Base-by-base conservation (phyloP, 1,140 invertebrate genomes). In the Geopemphigus sp. region DNA sequence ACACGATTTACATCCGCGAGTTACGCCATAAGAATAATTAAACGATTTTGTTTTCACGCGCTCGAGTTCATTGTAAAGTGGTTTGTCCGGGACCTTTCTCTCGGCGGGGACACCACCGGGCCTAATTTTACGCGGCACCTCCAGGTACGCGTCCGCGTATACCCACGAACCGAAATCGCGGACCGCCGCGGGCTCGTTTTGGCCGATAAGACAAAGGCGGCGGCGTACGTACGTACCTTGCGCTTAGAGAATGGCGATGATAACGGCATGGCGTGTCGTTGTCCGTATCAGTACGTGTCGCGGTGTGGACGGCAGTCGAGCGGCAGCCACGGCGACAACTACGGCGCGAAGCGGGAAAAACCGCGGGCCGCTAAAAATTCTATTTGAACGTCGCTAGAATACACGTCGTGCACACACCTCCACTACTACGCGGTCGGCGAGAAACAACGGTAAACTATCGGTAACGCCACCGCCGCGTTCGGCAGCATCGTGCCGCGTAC, bases 401-500 rank as follows among this genome's bases (percentile, higher is more conserved):
- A n/a, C n/a, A n/a, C n/a, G n/a, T 15, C 45, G n/a, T 12, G 19
- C 32, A n/a, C 19, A 66, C 59, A 26, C 2, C n/a, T 66, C 11
- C 26, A 3, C 19, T 24, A 8, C 24, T 74, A 50, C 22, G 22
- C 57, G 39, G 29, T 47, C 22, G 57, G 74, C n/a, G 74, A 47
- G 17, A 63, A 61, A 63, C 74, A 59, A 59, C 53, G 54, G 73
- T 57, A 26, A 54, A 47, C 56, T 24, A 12, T 61, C 22, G 56
- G n/a, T 32, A 56, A 73, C 17, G 53, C 22, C 64, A 32, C 39
- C 64, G 45, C 22, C 19, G 26, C 54, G 73, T 57, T 39, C 70
- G 73, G 19, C 73, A 73, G 22, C 70, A 59, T 76, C 73, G 73
- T 59, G 56, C 59, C 54, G n/a, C 72, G 54, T 39, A 39, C 19